Conservation (phyloP, 2,113 vertebrate species). For the Chlorodrepanis virens region DNA sequence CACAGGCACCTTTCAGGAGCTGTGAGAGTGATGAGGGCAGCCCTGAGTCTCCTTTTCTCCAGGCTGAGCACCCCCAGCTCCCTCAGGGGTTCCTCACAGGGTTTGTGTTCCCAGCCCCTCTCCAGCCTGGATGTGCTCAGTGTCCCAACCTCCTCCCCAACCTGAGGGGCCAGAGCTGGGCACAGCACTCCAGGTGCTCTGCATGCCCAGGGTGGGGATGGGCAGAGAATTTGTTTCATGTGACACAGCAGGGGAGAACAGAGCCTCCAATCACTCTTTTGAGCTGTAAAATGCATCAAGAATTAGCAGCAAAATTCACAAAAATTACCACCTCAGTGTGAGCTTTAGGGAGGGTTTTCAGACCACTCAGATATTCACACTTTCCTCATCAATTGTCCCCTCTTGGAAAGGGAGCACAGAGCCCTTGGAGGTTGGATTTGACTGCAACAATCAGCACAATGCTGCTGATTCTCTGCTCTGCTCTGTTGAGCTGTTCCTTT, state of each 20-base stretch:
- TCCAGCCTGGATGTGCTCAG: too few relatives aligned
- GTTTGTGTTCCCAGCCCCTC: too few relatives aligned
- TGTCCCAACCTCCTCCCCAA: too few relatives aligned
- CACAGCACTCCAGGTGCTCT: neutral
- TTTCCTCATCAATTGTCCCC: neutral
- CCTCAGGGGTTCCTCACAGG: too few relatives aligned
- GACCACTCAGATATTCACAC: neutral
- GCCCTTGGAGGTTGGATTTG: neutral
- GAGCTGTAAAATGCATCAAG: neutral
- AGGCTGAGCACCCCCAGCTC: too few relatives aligned
- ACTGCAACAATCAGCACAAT: neutral
- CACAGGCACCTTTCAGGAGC: too few relatives aligned
- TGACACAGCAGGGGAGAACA: neutral
- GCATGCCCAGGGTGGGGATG: accelerated
- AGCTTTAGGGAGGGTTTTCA: neutral
- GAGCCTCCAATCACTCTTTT: neutral
- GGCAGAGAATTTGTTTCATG: neutral
- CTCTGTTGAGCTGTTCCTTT: neutral
- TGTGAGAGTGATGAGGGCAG: too few relatives aligned
- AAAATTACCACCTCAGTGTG: neutral
- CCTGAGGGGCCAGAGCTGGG: too few relatives aligned
- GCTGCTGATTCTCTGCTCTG: neutral
- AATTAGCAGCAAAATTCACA: neutral
- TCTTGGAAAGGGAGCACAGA: neutral
- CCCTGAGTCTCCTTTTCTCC: too few relatives aligned